phyloP scores from a whole-genome alignment of 2,888 invertebrate species.

The Aproaerema taeniolella region DNA sequence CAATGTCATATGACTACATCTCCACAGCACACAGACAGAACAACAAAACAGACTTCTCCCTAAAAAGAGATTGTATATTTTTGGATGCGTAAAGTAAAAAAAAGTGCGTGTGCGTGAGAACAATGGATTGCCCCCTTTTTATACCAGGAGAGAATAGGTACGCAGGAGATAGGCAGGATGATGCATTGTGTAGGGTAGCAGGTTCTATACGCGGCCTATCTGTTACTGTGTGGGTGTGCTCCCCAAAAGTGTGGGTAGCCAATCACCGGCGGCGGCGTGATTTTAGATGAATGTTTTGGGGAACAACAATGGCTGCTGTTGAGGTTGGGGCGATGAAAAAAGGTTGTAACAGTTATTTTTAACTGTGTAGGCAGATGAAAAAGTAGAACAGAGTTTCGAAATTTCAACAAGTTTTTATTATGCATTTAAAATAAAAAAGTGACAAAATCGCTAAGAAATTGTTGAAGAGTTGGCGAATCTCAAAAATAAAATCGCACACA shows the following conservation, averaged over 20 bases:
- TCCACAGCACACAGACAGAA: neutral
- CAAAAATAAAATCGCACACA: too few relatives aligned
- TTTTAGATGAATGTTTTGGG: neutral
- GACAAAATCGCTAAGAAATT: too few relatives aligned
- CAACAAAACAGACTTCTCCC: too few relatives aligned
- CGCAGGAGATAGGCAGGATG: constrained; percentile 49
- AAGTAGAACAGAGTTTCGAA: too few relatives aligned
- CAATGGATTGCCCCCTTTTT: constrained; percentile 79
- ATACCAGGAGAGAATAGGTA: constrained; percentile 66
- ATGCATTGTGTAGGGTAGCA: constrained; percentile 28
- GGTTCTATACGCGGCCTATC: neutral
- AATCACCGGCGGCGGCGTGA: neutral
- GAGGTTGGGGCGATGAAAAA: too few relatives aligned
- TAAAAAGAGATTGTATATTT: neutral
- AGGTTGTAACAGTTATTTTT: too few relatives aligned
- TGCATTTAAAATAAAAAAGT: too few relatives aligned
- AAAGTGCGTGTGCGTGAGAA: constrained; percentile 78
- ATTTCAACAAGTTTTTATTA: too few relatives aligned
- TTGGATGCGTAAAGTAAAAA: constrained; percentile 27
- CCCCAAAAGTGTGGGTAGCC: neutral
- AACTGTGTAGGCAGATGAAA: too few relatives aligned
- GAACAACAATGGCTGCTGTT: too few relatives aligned
- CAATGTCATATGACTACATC: too few relatives aligned
- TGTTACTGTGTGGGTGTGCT: neutral
- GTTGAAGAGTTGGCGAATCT: too few relatives aligned